Percentiles rank a stretch among this genome's conserved stretches.
Evolutionary conservation across 2,797 vertebrate genomes (phyloP).

Genomic region (Adelosebastes latens): DNA sequence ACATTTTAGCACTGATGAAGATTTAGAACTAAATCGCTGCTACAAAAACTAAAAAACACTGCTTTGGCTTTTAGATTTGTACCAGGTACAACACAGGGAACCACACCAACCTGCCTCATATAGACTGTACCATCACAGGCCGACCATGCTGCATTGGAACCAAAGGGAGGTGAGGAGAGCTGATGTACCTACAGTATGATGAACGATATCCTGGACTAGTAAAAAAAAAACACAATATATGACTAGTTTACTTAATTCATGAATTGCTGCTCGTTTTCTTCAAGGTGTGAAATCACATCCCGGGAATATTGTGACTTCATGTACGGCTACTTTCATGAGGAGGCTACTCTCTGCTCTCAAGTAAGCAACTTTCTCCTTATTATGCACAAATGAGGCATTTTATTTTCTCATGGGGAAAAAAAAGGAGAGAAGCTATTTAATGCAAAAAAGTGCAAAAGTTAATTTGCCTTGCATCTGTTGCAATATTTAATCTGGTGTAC

Average conservation of each 20-base stretch:
- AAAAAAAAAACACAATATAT: neutral
- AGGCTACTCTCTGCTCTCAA: conserved; percentile 98
- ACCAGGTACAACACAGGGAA: conserved; percentile 93
- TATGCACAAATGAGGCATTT: neutral
- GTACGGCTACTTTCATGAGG: conserved; percentile 97
- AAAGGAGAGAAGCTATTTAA: neutral
- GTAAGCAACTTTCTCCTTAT: conserved; percentile 70
- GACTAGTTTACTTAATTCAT: neutral
- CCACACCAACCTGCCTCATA: conserved; percentile 94
- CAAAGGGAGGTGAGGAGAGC: conserved; percentile 88
- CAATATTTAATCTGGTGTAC: neutral
- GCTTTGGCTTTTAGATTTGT: conserved; percentile 83
- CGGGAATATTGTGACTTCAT: conserved; percentile 98
- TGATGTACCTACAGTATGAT: neutral
- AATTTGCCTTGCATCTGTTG: neutral
- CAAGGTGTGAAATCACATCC: conserved; percentile 98
- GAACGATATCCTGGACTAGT: neutral
- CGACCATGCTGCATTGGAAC: conserved; percentile 96
- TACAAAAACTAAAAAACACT: neutral
- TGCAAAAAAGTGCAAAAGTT: neutral
- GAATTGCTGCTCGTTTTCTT: conserved; percentile 1
- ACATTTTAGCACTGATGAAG: neutral
- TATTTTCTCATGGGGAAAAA: neutral
- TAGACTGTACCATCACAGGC: conserved; percentile 93
- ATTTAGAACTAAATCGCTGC: neutral